phyloP scores from a whole-genome alignment of 2,797 vertebrate genomes.

The Vespertilio murinus region DNA sequence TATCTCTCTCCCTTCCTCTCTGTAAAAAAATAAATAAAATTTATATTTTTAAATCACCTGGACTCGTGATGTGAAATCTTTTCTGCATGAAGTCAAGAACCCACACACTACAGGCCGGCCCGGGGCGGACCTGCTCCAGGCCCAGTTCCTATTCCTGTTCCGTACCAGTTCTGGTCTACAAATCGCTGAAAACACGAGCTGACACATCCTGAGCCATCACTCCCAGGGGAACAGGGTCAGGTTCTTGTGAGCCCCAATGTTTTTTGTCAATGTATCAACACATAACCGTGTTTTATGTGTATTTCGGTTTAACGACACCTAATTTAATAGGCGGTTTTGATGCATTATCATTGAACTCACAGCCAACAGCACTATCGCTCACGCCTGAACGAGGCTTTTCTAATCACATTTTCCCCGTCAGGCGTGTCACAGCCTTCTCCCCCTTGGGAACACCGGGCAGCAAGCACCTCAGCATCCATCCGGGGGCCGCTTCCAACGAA shows the following conservation, averaged over 20 bases:
- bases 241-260: background rate
- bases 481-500: background rate
- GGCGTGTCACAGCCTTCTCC: background rate
- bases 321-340: background rate
- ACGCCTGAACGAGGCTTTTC: background rate
- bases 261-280: background rate
- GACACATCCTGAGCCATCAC: background rate
- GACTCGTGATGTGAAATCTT: background rate
- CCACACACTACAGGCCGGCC: too few species aligned
- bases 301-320: slow-evolving; percentile 3
- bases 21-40: too few species aligned
- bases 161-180: background rate
- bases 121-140: background rate
- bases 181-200: background rate
- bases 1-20: too few species aligned
- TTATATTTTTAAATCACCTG: too few species aligned
- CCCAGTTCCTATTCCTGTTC: background rate
- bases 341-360: background rate
- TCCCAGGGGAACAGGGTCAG: background rate
- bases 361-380: background rate
- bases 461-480: background rate
- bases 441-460: background rate
- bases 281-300: background rate
- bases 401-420: background rate
- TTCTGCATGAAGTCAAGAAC: background rate